Base-by-base conservation (phyloP, 2,113 vertebrate species). In the Vulpes vulpes region DNA sequence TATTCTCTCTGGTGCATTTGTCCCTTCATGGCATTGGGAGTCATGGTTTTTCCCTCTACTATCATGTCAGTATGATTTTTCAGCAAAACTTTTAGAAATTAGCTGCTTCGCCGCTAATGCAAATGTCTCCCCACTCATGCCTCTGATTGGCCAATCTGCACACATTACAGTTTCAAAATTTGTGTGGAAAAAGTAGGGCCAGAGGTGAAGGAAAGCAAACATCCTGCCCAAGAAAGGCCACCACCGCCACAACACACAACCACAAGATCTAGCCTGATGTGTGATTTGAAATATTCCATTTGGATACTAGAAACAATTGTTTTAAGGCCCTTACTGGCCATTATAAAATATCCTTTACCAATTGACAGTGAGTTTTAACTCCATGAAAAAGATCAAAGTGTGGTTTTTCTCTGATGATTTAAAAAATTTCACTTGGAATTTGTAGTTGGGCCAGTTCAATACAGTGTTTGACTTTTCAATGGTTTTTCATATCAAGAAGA, bases 161-260 rank as follows among this genome's bases (percentile, higher is more conserved):
- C 64, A 25, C 43, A 14, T 3, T 5, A 9, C 14, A 3, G 1
- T 82, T 51, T 67, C 74, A 82, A 0, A 43, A 86, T 25, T 20
- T 60, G 8, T 10, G 11, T 23, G 0, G n/a, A 16, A 27, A 64
- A 16, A 30, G 49, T n/a, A 79, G 43, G 35, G 25, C 67, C 85
- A 12, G 2, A n/a, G 15, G 38, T 11, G 1, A 2, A 23, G 62
- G 16, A 53, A 20, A 53, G 25, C 35, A 51, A 20, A 30, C n/a
- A 0, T 32, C 49, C 43, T 5, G 11, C 86, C 51, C 11, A 8
- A 57, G 49, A 60, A 35, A 85, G 62, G 35, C 11, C 12, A 15
- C 19, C 5, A 0, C 30, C 5, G 0, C 30, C 7, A 2, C 32
- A 27, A 0, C 43, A 17, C 11, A 1, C n/a, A 51, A 0, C 1